Conservation (phyloP, 2,888 invertebrate species). For the Agrochola lychnidis region DNA sequence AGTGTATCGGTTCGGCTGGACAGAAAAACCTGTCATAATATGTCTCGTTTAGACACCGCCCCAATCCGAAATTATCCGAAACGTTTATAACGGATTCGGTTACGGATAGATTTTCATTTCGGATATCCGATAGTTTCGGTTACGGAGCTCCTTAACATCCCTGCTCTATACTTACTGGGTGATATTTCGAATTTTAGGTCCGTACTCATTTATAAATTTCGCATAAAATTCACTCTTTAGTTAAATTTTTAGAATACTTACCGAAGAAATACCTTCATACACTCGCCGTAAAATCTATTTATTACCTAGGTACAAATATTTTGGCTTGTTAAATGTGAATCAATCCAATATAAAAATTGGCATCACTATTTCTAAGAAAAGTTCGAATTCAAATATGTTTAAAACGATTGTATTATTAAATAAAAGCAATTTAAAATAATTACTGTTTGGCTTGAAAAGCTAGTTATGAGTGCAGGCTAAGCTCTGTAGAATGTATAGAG, state of each 20-base stretch:
- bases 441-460: constrained; percentile 83
- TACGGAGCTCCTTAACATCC: no score
- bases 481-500: constrained; percentile 83
- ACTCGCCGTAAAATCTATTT: background rate
- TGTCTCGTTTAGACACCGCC: no score
- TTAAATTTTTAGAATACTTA: background rate
- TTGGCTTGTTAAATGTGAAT: constrained; percentile 38
- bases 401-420: constrained; percentile 53
- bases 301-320: constrained; percentile 22
- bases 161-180: no score
- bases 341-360: constrained; percentile 59
- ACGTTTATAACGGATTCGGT: no score
- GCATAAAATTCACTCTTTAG: background rate
- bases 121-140: no score
- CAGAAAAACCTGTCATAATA: no score
- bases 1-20: no score
- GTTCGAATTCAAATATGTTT: constrained; percentile 38
- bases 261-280: background rate
- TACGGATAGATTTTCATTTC: no score
- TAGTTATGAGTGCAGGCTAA: constrained; percentile 83
- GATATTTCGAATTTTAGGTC: no score
- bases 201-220: background rate
- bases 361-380: constrained; percentile 40
- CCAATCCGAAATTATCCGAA: no score
- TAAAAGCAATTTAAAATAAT: constrained; percentile 59